Evolutionary conservation across 2,113 vertebrate species (phyloP), one percentile per base, ranked within the genome.

Genomic region (Poicephalus gulielmi): DNA sequence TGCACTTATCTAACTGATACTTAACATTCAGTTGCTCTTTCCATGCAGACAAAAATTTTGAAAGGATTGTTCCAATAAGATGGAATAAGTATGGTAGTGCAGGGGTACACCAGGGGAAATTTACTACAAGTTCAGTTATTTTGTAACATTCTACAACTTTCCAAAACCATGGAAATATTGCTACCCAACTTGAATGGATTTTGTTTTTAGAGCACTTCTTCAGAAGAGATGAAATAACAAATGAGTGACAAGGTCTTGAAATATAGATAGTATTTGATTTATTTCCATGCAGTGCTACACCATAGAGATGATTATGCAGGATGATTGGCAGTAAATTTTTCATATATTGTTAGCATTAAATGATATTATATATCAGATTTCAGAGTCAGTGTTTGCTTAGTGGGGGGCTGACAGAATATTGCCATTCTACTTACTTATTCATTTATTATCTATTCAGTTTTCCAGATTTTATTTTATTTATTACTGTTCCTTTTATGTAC

Each of bases 401-500:
- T 44, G 16, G 35, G 33, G 7, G 25, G 10, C 31, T 93, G 73
- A 76, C 1, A 2, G 66, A 79, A 82, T 89, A 94, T 87, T 94
- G 70, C 25, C 49, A 46, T 90, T 71, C 68, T 92, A 46, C 59
- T 66, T 94, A 43, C 8, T 88, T 86, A 79, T 92, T 93, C 37
- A 77, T 88, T 93, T 88, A 75, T 94, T 95, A 91, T 82, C 63
- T 92, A 33, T 79, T 81, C 74, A 35, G 19, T 77, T 94, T 93
- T 91, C 75, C 33, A 83, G 25, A 35, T 96, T 95, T 92, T 92
- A 74, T 79, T 81, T 95, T 95, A 92, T 94, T 90, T 96, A 91
- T 94, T 92, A 69, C 53, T 44, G 13, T 82, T 89, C 7, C 6
- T 91, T 92, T 91, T 93, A 88, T 64, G 52, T 39, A 71, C 20